Percentiles rank a stretch among this genome's conserved stretches.
Evolutionary conservation across 2,888 invertebrate genomes (phyloP).

Genomic region (Melanotus villosus): DNA sequence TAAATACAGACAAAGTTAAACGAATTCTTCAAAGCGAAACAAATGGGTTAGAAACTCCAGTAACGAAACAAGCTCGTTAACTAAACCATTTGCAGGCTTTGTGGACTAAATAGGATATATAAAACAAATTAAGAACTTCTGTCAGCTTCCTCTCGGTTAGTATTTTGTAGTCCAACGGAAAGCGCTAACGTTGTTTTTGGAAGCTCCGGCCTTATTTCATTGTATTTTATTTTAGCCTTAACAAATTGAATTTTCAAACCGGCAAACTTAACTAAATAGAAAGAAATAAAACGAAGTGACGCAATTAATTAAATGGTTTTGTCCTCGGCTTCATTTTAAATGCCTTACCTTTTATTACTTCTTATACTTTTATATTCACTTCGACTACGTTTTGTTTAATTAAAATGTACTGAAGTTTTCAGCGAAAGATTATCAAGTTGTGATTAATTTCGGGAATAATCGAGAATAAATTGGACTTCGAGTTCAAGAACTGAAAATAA

Average conservation of each 20-base stretch:
- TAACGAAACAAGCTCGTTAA: constrained; percentile 14
- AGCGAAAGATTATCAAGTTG: no score
- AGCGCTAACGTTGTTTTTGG: constrained; percentile 8
- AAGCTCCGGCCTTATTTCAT: constrained; percentile 7
- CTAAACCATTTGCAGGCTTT: constrained; percentile 18
- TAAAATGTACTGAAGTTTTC: no score
- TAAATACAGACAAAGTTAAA: background rate
- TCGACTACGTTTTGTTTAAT: no score
- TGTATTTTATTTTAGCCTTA: constrained; percentile 1
- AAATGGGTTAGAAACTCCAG: constrained; percentile 5
- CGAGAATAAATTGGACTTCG: no score
- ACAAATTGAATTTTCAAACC: background rate
- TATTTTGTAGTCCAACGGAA: background rate
- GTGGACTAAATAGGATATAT: constrained; percentile 16
- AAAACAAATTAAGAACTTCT: constrained; percentile 23
- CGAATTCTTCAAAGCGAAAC: constrained; percentile 4
- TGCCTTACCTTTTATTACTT: no score
- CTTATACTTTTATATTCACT: no score
- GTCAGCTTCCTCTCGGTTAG: constrained; percentile 5
- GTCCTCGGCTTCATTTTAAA: background rate
- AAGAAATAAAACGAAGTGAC: background rate
- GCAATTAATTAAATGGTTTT: background rate
- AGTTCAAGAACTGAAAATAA: no score
- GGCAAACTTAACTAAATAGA: background rate
- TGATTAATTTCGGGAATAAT: no score